Evolutionary conservation across 2,888 invertebrate genomes (phyloP).

Genomic region (Apamea crenata): DNA sequence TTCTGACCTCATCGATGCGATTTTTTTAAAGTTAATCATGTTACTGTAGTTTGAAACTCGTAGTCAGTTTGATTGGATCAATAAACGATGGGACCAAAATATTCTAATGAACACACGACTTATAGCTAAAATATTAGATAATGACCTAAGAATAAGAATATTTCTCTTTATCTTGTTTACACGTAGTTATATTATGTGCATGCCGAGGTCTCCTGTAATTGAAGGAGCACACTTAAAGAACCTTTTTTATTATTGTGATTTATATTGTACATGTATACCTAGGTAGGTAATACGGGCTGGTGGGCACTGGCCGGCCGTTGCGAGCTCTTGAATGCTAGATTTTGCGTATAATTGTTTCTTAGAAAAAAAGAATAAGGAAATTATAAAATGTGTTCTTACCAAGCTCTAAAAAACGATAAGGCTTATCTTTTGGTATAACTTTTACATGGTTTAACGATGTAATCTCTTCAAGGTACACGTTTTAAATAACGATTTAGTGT

Average conservation of each 20-base stretch:
- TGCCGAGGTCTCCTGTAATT: not conserved
- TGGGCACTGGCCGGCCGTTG: no score
- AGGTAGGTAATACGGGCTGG: no score
- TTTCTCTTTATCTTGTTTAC: not conserved
- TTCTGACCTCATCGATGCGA: slow-evolving; percentile 39
- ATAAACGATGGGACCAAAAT: not conserved
- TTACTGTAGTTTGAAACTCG: not conserved
- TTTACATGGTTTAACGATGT: no score
- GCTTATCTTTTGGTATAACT: no score
- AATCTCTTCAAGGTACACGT: no score
- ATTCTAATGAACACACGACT: not conserved
- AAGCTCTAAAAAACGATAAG: no score
- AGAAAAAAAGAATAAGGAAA: no score
- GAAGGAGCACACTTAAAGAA: not conserved
- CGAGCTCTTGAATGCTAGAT: no score
- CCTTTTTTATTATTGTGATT: not conserved
- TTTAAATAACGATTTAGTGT: no score
- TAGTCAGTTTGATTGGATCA: not conserved
- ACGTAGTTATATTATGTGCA: not conserved
- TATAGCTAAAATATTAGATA: not conserved
- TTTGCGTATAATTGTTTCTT: no score
- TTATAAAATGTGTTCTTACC: no score
- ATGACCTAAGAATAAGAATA: no score
- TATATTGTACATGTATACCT: not conserved
- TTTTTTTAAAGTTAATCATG: slow-evolving; percentile 1